phyloP scores from a whole-genome alignment of 2,888 invertebrate genomes.

The Eupithecia centaureata region DNA sequence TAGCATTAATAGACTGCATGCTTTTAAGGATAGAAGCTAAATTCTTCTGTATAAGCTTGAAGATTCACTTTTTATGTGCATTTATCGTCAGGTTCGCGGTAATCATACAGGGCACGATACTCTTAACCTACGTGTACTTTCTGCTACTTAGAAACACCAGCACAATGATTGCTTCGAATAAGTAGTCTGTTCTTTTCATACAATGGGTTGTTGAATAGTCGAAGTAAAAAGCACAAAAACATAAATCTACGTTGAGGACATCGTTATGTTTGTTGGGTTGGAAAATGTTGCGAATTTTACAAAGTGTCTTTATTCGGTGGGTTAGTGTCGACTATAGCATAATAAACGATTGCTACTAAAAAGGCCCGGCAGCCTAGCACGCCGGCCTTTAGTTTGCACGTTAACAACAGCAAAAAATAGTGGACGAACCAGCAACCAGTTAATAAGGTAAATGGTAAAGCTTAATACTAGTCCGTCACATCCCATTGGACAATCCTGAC shows the following conservation, averaged over 20 bases:
- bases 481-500: not conserved
- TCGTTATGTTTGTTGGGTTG: not conserved
- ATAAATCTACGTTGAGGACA: not conserved
- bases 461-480: not conserved
- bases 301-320: not conserved
- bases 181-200: constrained; percentile 48
- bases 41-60: not conserved
- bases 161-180: constrained; percentile 62
- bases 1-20: not conserved
- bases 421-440: not conserved
- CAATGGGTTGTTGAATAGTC: constrained; percentile 68
- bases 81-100: constrained; percentile 9
- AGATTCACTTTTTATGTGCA: not conserved
- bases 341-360: too few species aligned
- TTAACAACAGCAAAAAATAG: not conserved
- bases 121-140: not conserved
- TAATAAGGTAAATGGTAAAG: not conserved
- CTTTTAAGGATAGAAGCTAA: not conserved
- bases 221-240: constrained; percentile 47
- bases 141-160: constrained; percentile 17
- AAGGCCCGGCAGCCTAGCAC: too few species aligned
- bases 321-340: too few species aligned
- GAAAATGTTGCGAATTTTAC: not conserved
- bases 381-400: not conserved
- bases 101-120: not conserved